phyloP scores from a whole-genome alignment of 1,140 invertebrate genomes.

The Pissodes strobi region DNA sequence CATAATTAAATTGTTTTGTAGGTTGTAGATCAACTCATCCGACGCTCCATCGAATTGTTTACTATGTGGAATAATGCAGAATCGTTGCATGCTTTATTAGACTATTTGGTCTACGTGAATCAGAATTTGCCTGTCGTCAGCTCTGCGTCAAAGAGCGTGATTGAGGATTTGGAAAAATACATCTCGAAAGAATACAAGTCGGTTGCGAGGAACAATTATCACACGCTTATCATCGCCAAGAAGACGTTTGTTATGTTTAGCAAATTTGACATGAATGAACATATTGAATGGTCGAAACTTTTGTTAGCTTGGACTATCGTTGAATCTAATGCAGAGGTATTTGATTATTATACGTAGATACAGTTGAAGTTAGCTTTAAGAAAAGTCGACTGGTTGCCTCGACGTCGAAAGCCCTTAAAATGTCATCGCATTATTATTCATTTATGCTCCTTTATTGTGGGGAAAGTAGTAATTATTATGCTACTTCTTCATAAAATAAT shows the following conservation, averaged over 20 bases:
- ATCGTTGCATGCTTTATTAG: not conserved
- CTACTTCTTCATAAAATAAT: too few relatives aligned
- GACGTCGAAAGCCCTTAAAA: too few relatives aligned
- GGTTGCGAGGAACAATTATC: not conserved
- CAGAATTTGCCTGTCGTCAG: not conserved
- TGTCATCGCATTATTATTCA: too few relatives aligned
- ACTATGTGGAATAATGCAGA: too few relatives aligned
- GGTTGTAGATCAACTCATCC: too few relatives aligned
- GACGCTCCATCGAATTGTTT: too few relatives aligned
- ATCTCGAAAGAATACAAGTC: not conserved
- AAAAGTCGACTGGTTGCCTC: too few relatives aligned
- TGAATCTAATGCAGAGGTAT: not conserved
- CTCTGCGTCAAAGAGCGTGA: not conserved
- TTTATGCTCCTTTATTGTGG: too few relatives aligned
- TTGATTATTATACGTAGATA: too few relatives aligned
- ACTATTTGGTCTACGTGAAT: not conserved
- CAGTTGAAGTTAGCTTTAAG: too few relatives aligned
- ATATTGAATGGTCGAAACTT: not conserved
- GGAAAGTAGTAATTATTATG: too few relatives aligned
- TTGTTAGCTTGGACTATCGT: not conserved
- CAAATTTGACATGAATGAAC: not conserved
- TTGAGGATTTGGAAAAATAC: not conserved
- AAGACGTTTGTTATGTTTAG: not conserved
- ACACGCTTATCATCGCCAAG: not conserved
- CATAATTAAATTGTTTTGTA: too few relatives aligned